Percentiles rank a stretch among this genome's conserved stretches.
Conservation (phyloP, 2,113 vertebrate species). For the Gymnogyps californianus region DNA sequence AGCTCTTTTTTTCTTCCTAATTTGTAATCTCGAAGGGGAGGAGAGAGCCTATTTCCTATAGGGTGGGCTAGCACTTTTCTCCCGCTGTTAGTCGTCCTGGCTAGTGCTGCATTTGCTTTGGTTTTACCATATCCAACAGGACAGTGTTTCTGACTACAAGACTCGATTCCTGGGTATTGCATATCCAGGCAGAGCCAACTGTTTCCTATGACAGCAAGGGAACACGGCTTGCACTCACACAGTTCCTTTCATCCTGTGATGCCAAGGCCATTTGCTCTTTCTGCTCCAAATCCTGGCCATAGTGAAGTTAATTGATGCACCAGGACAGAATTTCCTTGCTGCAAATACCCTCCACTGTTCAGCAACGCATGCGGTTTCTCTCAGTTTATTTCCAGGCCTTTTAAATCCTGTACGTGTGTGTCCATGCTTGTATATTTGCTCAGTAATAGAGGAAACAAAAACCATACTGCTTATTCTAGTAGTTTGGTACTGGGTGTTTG, state of each 20-base stretch:
- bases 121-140: background rate
- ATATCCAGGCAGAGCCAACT: background rate
- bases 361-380: rapidly evolving
- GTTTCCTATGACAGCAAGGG: background rate
- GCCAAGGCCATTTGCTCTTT: background rate
- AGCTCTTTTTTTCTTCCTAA: background rate
- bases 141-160: background rate
- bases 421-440: rapidly evolving
- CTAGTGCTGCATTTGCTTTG: background rate
- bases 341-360: background rate
- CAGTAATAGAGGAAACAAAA: background rate
- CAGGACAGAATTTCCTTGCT: background rate
- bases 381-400: background rate
- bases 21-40: background rate
- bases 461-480: background rate
- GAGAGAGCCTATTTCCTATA: background rate
- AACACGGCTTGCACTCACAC: background rate
- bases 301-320: background rate
- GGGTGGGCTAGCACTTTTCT: background rate
- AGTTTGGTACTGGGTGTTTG: background rate
- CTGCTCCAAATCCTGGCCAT: background rate
- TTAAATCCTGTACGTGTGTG: background rate
- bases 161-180: background rate
- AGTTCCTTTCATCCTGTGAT: background rate
- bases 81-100: background rate